Percentiles rank a stretch among this genome's conserved stretches.
Conservation (phyloP, 1,140 invertebrate species). For the Hyphantria cunea region DNA sequence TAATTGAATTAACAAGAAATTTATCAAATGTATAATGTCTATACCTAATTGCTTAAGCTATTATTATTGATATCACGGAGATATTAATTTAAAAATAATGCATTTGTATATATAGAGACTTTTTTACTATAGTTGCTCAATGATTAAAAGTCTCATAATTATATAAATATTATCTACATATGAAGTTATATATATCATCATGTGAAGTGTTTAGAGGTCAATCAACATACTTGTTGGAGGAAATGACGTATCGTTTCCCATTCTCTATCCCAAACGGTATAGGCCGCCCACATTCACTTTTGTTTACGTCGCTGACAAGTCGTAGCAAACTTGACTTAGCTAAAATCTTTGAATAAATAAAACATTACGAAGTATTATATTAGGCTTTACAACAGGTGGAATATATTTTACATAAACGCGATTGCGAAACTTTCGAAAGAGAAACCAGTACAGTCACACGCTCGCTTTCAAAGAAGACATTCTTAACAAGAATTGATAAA, state of each 20-base stretch:
- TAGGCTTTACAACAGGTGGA: slow-evolving; percentile 15
- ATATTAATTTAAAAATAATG: slow-evolving; percentile 1
- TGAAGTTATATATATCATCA: slow-evolving; percentile 3
- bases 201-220: slow-evolving; percentile 33
- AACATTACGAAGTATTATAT: slow-evolving; percentile 17
- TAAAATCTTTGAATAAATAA: slow-evolving; percentile 22
- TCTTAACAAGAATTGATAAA: background rate
- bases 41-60: slow-evolving; percentile 8
- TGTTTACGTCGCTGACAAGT: slow-evolving; percentile 53
- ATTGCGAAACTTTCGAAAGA: slow-evolving; percentile 67
- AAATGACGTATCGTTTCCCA: slow-evolving; percentile 40
- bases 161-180: slow-evolving; percentile 18
- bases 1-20: background rate
- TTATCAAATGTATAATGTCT: background rate
- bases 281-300: slow-evolving; percentile 74
- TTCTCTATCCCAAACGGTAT: slow-evolving; percentile 43
- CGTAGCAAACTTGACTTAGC: background rate
- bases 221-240: slow-evolving; percentile 10
- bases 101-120: background rate
- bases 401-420: slow-evolving; percentile 31
- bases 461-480: background rate
- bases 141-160: slow-evolving; percentile 19
- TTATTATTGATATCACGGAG: background rate
- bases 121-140: slow-evolving; percentile 2
- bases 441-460: slow-evolving; percentile 42